Evolutionary conservation across 2,797 vertebrate genomes (phyloP).

Genomic region (Dromococcyx pavoninus): DNA sequence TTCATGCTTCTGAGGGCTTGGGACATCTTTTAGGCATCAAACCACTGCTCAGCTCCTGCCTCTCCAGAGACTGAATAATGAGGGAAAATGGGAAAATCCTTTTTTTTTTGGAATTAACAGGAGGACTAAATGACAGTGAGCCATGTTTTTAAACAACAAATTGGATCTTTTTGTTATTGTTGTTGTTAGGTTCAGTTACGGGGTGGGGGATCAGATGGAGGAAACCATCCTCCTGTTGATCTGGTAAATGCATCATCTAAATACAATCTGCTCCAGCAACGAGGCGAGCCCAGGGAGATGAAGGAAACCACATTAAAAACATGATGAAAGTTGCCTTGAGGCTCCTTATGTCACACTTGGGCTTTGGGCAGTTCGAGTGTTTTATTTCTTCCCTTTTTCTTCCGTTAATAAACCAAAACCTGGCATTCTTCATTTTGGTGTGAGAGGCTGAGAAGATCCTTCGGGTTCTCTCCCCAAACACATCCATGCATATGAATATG

Average conservation of each 20-base stretch:
- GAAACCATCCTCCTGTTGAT: not conserved
- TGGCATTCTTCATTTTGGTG: not conserved
- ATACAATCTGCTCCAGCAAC: conserved; percentile 14
- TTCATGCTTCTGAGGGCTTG: conserved; percentile 7
- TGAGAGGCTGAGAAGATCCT: not conserved
- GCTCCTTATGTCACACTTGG: conserved; percentile 54
- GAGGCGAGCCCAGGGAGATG: conserved; percentile 14
- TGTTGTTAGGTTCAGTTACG: not conserved
- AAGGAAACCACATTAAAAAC: conserved; percentile 36
- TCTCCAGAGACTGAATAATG: not conserved
- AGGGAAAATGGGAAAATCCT: not conserved
- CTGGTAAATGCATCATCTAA: conserved; percentile 65
- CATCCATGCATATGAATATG: fast-evolving
- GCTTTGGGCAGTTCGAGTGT: not conserved
- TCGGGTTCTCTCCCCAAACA: not conserved
- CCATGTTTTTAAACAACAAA: not conserved
- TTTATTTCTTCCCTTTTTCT: conserved; percentile 31
- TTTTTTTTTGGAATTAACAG: not conserved
- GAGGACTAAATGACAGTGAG: not conserved
- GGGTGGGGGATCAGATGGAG: not conserved
- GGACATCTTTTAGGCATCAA: not conserved
- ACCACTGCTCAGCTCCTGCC: not conserved
- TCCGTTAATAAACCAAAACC: conserved; percentile 10
- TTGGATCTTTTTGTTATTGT: not conserved
- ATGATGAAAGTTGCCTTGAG: conserved; percentile 52